These are phyloP conservation scores for Drosophila stalkeri DNA, from an alignment of 2,888 invertebrate genomes.

Conservation along the genomic window DNA sequence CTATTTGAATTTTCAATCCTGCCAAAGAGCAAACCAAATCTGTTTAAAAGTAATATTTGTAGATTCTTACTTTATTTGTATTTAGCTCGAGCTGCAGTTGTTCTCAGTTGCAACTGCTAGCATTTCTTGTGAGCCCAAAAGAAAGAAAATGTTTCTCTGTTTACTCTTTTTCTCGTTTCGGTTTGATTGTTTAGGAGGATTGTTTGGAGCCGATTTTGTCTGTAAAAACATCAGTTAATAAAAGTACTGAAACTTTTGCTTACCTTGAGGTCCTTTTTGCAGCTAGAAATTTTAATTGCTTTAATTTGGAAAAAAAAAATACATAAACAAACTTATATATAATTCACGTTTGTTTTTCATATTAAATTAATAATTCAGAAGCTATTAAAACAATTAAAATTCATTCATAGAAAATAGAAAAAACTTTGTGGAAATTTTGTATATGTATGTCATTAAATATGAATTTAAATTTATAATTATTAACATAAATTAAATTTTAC, in stretches of 20 bases:
- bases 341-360: background rate
- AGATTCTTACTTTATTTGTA: constrained; percentile 8
- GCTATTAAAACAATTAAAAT: background rate
- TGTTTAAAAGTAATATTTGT: constrained; percentile 54
- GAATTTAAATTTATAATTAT: no score
- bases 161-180: constrained; percentile 35
- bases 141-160: constrained; percentile 15
- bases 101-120: background rate
- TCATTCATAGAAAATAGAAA: background rate
- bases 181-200: constrained; percentile 44
- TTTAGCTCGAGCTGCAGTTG: constrained; percentile 15
- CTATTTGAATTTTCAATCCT: constrained; percentile 48
- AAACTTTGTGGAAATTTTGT: no score
- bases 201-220: constrained; percentile 13
- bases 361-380: background rate
- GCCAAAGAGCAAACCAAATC: constrained; percentile 20
- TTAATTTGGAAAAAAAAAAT: no score
- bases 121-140: background rate
- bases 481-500: background rate
- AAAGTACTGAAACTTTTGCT: constrained; percentile 23
- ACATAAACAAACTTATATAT: background rate
- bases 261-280: background rate
- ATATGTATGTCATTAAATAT: no score
- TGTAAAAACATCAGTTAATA: constrained; percentile 34
- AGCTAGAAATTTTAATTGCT: background rate